Evolutionary conservation across 2,888 invertebrate genomes (phyloP).

Genomic region (Drosophila kokeensis): DNA sequence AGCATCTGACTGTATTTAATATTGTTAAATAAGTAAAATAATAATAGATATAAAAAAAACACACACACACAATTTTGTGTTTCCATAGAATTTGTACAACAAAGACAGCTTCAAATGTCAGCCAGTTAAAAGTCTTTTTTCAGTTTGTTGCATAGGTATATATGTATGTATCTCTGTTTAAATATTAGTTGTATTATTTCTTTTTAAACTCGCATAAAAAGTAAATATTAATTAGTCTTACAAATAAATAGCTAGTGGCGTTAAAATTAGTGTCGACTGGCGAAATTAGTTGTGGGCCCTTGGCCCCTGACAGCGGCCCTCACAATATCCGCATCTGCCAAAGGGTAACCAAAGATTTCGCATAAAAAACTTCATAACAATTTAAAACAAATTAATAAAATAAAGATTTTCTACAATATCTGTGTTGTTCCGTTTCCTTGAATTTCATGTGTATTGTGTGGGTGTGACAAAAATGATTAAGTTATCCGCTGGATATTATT

Average conservation of each 20-base stretch:
- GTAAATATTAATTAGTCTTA: conserved; percentile 77
- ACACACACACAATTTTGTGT: conserved; percentile 17
- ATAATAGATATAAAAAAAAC: not conserved
- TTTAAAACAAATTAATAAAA: conserved; percentile 79
- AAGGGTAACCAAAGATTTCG: conserved; percentile 55
- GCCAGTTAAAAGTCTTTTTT: conserved; percentile 61
- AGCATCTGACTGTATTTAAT: conserved; percentile 51
- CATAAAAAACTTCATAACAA: conserved; percentile 76
- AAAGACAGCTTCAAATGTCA: conserved; percentile 50
- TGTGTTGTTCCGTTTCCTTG: conserved; percentile 41
- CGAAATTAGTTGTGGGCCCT: conserved; percentile 48
- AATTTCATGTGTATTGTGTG: conserved; percentile 20
- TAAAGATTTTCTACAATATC: conserved; percentile 70
- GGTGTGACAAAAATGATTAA: conserved; percentile 45
- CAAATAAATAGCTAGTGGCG: conserved; percentile 78
- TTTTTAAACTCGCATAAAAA: conserved; percentile 75
- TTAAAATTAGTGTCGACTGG: conserved; percentile 79
- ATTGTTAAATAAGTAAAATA: conserved; percentile 28
- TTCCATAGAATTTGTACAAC: conserved; percentile 45
- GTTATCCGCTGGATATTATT: conserved; percentile 61
- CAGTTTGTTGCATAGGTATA: conserved; percentile 43
- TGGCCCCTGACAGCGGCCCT: conserved; percentile 23
- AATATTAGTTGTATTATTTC: conserved; percentile 73
- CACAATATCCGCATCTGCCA: conserved; percentile 39
- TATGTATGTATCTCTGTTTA: conserved; percentile 55